Evolutionary conservation across 1,140 invertebrate species (phyloP).

Genomic region (Homarus americanus): DNA sequence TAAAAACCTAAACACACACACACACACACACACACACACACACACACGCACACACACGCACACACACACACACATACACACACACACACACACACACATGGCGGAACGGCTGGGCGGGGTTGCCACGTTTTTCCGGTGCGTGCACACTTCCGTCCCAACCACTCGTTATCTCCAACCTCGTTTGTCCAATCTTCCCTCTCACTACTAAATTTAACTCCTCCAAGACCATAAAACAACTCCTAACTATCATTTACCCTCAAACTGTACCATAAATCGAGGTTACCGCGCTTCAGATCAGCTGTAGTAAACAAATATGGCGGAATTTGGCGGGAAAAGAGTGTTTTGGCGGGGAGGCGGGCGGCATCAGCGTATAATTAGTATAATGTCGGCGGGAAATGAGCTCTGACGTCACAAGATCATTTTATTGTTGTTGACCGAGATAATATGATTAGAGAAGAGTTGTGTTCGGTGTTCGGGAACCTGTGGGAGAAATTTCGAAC

Average conservation of each 20-base stretch:
- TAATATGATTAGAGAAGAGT: conserved; percentile 47
- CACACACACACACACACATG: conserved; percentile 7
- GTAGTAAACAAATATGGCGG: not conserved
- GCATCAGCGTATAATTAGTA: conserved; percentile 22
- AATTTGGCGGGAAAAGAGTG: not conserved
- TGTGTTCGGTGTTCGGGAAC: too few species aligned
- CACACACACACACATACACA: conserved; percentile 7
- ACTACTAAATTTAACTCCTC: not conserved
- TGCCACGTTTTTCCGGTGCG: conserved; percentile 25
- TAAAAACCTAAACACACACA: too few species aligned
- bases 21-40: not conserved
- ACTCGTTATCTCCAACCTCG: not conserved
- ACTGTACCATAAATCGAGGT: not conserved
- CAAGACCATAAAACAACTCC: not conserved
- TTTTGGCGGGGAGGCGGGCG: too few species aligned
- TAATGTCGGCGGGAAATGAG: conserved; percentile 45
- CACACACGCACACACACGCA: not conserved
- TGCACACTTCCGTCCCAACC: conserved; percentile 13
- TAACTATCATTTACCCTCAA: not conserved
- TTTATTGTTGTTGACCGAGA: conserved; percentile 41
- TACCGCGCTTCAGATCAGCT: not conserved
- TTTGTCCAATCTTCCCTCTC: not conserved
- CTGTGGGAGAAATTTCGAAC: too few species aligned
- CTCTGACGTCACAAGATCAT: conserved; percentile 43
- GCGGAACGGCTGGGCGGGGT: not conserved